Base-by-base conservation (phyloP, 2,113 vertebrate species). In the Nycticryphes semicollaris region DNA sequence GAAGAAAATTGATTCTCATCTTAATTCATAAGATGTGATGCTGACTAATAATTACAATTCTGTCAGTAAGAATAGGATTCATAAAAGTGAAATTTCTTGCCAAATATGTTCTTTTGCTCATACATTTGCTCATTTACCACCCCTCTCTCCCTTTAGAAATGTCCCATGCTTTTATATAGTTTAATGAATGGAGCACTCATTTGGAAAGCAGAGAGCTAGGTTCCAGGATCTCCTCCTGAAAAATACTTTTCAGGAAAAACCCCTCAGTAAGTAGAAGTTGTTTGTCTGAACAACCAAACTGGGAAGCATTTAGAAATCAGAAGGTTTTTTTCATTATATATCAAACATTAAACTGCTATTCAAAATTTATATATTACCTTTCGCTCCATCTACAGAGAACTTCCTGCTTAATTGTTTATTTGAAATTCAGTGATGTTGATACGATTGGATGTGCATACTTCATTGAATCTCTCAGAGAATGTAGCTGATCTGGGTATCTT, bases 101-200 rank as follows among this genome's bases (percentile, higher is more conserved):
- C 9, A 33, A 62, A 31, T 11, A 2, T 1, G 0, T 20, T 67
- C 2, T 62, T 66, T 79, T 60, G 3, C 6, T 59, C 1, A 2
- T 91, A 63, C 12, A 18, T 84, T 80, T 78, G 3, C 6, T 84
- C 16, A 25, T 66, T 84, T 89, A 5, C 7, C 9, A n/a, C 3
- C 4, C 53, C 10, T 53, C 15, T 47, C 51, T 30, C 48, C 14
- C 6, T 72, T 51, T 45, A 80, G 37, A 67, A 88, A 23, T 6
- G 9, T 60, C 54, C 9, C 3, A 31, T 28, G 6, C 2, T 68
- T 91, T 79, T 12, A 37, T 54, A 10, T 11, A 30, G 2, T 54
- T 70, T 59, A 37, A 43, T 33, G 27, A 19, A 30, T 57, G 30
- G 25, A 81, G 4, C 12, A 74, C 4, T 22, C 25, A 77, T 7